Conservation (phyloP, 2,797 vertebrate genomes). For the Eurystomus glaucurus region DNA sequence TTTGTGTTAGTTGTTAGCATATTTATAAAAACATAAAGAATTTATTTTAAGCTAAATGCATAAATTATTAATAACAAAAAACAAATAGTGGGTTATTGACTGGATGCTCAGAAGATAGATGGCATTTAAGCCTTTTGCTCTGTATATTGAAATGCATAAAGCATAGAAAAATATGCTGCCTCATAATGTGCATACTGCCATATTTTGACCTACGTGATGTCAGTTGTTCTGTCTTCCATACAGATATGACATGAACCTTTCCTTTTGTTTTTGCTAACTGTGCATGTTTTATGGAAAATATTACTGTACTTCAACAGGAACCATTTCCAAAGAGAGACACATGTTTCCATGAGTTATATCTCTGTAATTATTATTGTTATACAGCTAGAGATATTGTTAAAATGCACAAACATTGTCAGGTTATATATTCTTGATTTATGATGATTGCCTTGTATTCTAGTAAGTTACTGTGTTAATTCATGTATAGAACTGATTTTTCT, state of each 20-base stretch:
- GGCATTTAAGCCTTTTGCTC: neutral
- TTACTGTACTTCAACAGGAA: neutral
- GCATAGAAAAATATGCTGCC: neutral
- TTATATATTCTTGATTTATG: neutral
- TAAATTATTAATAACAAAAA: neutral
- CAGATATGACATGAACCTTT: neutral
- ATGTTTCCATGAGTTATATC: neutral
- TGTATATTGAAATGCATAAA: neutral
- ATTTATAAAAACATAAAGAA: neutral
- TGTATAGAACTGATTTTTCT: neutral
- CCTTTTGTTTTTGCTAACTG: neutral
- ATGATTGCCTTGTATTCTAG: neutral
- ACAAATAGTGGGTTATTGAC: neutral
- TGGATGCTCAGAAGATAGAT: neutral
- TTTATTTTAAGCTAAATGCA: neutral
- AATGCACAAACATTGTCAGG: neutral
- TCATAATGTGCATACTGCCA: neutral
- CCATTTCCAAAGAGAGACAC: neutral
- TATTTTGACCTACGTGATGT: neutral
- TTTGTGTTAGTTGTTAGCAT: neutral
- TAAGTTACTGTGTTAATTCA: neutral
- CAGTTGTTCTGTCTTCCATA: neutral
- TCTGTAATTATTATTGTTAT: neutral
- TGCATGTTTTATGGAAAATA: neutral
- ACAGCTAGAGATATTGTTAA: neutral